Evolutionary conservation across 2,888 invertebrate genomes (phyloP).

Genomic region (Nasonovia ribisnigri): DNA sequence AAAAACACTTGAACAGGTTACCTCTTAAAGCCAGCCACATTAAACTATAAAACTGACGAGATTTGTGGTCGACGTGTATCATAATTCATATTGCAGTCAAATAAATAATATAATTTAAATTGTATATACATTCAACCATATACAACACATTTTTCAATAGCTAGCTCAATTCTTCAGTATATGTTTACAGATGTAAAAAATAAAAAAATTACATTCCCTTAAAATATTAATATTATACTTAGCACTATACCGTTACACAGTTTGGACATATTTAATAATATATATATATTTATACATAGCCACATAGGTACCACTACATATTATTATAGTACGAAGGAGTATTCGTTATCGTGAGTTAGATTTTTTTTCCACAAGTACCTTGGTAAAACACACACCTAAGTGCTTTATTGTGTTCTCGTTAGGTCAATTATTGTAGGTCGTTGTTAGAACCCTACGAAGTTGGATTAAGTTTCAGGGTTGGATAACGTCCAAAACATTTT

Average conservation of each 20-base stretch:
- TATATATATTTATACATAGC: neutral
- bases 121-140: neutral
- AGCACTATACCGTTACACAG: neutral
- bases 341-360: neutral
- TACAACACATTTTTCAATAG: neutral
- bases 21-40: neutral
- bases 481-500: conserved; percentile 4
- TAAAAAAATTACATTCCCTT: neutral
- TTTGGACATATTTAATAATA: neutral
- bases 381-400: neutral
- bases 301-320: neutral
- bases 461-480: conserved; percentile 32
- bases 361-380: neutral
- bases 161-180: neutral
- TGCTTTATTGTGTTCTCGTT: conserved; percentile 21
- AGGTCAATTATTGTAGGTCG: conserved; percentile 1
- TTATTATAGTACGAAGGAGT: neutral
- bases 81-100: neutral
- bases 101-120: neutral
- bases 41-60: neutral
- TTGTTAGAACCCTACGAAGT: conserved; percentile 19
- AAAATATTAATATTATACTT: neutral
- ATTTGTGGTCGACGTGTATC: neutral
- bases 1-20: neutral
- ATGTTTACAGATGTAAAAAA: neutral